phyloP scores from a whole-genome alignment of 1,140 invertebrate species.

The Arion vulgaris region DNA sequence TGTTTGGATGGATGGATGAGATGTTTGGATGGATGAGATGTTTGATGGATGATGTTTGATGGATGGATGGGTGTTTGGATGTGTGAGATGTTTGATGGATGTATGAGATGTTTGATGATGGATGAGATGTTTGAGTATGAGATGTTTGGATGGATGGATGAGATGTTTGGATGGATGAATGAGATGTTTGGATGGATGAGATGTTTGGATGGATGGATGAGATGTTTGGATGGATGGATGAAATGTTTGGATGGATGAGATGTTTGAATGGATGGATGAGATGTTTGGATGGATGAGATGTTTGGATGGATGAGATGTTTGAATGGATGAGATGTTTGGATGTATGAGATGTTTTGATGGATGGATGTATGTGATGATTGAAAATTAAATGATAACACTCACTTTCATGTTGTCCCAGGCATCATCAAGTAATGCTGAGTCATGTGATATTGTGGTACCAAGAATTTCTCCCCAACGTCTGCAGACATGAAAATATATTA shows the following conservation, averaged over 20 bases:
- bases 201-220: too few relatives aligned
- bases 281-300: neutral
- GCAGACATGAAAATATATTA: neutral
- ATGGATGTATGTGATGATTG: neutral
- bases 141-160: neutral
- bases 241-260: too few relatives aligned
- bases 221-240: too few relatives aligned
- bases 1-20: too few relatives aligned
- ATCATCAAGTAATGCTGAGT: neutral
- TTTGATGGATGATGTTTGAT: too few relatives aligned
- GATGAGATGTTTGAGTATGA: too few relatives aligned
- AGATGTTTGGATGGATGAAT: neutral
- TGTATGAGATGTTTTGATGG: neutral
- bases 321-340: too few relatives aligned
- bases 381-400: neutral
- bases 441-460: neutral
- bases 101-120: too few relatives aligned
- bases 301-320: neutral
- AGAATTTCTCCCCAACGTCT: neutral
- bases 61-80: too few relatives aligned
- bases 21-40: too few relatives aligned
- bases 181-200: neutral
- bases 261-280: neutral
- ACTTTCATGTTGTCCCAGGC: constrained; percentile 11
- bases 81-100: too few relatives aligned